These are phyloP conservation scores for Penaeus indicus DNA, from an alignment of 1,140 invertebrate species.

Conservation along the genomic window DNA sequence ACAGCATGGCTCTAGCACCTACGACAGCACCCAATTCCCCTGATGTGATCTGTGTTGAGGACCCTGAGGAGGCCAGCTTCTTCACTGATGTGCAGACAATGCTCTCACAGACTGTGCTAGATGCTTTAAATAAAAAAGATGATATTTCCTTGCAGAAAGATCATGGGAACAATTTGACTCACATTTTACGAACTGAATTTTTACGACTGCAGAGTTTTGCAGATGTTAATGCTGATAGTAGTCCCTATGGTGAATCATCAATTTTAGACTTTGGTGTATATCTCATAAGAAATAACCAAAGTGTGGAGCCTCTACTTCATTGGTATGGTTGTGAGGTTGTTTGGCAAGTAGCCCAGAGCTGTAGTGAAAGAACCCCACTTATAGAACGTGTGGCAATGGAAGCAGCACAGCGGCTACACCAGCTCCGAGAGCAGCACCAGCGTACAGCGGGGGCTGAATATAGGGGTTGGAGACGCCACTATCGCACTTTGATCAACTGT, in stretches of 20 bases:
- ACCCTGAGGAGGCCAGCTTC: slow-evolving; percentile 52
- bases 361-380: slow-evolving; percentile 28
- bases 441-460: slow-evolving; percentile 34
- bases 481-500: slow-evolving; percentile 46
- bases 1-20: slow-evolving; percentile 41
- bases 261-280: slow-evolving; percentile 56
- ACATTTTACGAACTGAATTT: slow-evolving; percentile 43
- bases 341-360: slow-evolving; percentile 43
- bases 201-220: slow-evolving; percentile 38
- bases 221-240: slow-evolving; percentile 25
- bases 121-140: slow-evolving; percentile 24
- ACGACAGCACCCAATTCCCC: slow-evolving; percentile 59
- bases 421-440: slow-evolving; percentile 44
- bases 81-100: slow-evolving; percentile 51
- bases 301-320: slow-evolving; percentile 8
- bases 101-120: slow-evolving; percentile 39
- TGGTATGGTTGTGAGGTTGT: slow-evolving; percentile 57
- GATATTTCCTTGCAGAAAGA: neutral
- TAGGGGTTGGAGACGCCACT: slow-evolving; percentile 44
- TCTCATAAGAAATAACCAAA: slow-evolving; percentile 48
- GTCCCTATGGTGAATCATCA: slow-evolving; percentile 39
- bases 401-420: slow-evolving; percentile 41
- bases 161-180: slow-evolving; percentile 38
- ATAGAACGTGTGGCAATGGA: slow-evolving; percentile 38
- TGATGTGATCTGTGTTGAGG: slow-evolving; percentile 44